Evolutionary conservation across 2,113 vertebrate genomes (phyloP).

Genomic region (Geothlypis trichas): DNA sequence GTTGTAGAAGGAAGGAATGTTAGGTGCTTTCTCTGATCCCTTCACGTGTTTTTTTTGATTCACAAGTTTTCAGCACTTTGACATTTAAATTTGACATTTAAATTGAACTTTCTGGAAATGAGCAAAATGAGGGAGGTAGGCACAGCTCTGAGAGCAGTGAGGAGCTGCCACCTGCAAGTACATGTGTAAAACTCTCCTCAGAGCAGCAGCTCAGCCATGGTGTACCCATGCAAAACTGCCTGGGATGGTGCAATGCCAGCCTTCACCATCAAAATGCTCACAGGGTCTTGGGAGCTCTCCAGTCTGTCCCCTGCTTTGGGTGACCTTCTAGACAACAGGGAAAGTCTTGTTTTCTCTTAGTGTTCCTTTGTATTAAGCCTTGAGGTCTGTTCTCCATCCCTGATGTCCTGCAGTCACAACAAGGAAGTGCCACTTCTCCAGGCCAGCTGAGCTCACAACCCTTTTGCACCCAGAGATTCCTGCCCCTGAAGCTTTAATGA

Average conservation of each 20-base stretch:
- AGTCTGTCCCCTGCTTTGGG: not conserved
- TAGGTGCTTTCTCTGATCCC: not conserved
- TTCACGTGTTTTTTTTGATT: not conserved
- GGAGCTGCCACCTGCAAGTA: not conserved
- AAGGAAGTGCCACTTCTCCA: not conserved
- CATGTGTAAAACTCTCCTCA: fast-evolving
- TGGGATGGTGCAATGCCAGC: fast-evolving
- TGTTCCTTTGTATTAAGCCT: not conserved
- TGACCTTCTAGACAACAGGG: not conserved
- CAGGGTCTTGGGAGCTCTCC: not conserved
- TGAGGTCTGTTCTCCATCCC: not conserved
- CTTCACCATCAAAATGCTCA: not conserved
- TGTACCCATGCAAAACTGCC: not conserved
- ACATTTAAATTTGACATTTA: not conserved
- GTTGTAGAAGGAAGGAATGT: not conserved
- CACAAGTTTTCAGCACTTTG: not conserved
- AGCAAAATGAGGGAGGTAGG: not conserved
- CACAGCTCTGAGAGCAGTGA: not conserved
- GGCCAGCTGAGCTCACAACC: not conserved
- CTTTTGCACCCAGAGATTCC: not conserved
- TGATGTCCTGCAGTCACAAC: not conserved
- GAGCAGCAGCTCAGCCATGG: not conserved
- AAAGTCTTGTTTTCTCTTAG: not conserved
- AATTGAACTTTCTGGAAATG: not conserved
- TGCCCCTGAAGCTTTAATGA: not conserved